These are phyloP conservation scores for Tetragonisca angustula DNA, from an alignment of 2,888 invertebrate genomes.

Conservation along the genomic window DNA sequence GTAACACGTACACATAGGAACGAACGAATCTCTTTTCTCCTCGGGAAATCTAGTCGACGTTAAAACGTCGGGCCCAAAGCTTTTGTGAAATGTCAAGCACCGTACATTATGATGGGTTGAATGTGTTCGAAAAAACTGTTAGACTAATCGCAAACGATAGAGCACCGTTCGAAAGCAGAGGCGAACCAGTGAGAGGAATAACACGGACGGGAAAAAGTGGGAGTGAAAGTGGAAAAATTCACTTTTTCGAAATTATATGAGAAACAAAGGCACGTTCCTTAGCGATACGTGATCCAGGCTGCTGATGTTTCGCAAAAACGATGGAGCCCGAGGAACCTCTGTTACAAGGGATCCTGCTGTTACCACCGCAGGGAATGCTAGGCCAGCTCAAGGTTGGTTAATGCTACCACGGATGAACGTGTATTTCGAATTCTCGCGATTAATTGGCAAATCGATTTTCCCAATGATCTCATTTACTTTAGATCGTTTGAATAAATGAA, in stretches of 20 bases:
- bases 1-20: slow-evolving; percentile 24
- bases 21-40: slow-evolving; percentile 21
- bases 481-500: background rate
- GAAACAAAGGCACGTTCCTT: slow-evolving; percentile 35
- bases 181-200: slow-evolving; percentile 56
- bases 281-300: slow-evolving; percentile 21
- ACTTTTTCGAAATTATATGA: slow-evolving; percentile 53
- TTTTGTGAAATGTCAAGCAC: slow-evolving; percentile 66
- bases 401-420: slow-evolving; percentile 83
- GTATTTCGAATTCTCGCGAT: background rate
- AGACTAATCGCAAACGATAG: slow-evolving; percentile 43
- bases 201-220: slow-evolving; percentile 46
- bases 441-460: background rate
- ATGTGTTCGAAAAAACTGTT: slow-evolving; percentile 57
- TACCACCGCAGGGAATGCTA: slow-evolving; percentile 91
- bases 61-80: slow-evolving; percentile 36
- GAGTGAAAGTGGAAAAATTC: slow-evolving; percentile 69
- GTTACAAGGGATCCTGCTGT: slow-evolving; percentile 90
- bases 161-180: slow-evolving; percentile 40
- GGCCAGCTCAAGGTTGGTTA: slow-evolving; percentile 91
- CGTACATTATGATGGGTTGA: slow-evolving; percentile 67
- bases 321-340: slow-evolving; percentile 92
- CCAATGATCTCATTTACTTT: background rate
- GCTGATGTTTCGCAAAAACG: slow-evolving; percentile 55
- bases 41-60: slow-evolving; percentile 39